Conservation (phyloP, 2,797 vertebrate species). For the Somateria mollissima region DNA sequence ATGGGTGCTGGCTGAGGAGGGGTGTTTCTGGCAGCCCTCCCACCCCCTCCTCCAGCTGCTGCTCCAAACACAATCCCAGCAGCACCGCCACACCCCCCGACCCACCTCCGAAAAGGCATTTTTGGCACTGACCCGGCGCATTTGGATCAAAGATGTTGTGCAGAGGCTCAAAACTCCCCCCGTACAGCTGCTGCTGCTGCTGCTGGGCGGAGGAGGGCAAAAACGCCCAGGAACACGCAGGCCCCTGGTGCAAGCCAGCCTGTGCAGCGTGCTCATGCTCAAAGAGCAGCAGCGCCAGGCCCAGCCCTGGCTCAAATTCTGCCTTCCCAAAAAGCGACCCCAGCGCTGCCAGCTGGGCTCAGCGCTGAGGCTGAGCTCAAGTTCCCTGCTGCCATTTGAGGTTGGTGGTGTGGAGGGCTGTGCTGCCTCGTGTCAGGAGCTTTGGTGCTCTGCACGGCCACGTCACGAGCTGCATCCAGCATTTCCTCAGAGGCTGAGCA, state of each 20-base stretch:
- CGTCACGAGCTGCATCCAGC: not conserved
- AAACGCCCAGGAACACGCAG: not conserved
- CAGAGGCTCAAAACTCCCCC: not conserved
- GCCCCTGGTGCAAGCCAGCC: not conserved
- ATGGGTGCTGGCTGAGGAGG: not conserved
- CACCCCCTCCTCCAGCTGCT: not conserved
- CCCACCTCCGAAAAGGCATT: accelerated
- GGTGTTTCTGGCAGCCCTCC: not conserved
- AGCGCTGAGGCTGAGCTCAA: not conserved
- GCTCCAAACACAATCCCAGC: not conserved
- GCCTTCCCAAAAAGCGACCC: accelerated
- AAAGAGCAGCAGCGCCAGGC: not conserved
- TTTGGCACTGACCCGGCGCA: accelerated
- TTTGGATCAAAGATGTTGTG: accelerated
- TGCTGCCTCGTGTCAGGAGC: not conserved
- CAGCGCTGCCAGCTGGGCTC: not conserved
- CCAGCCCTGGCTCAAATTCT: not conserved
- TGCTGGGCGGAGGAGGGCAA: accelerated
- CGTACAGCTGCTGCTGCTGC: not conserved
- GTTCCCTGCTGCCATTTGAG: not conserved
- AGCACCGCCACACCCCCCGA: accelerated
- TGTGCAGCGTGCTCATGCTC: not conserved
- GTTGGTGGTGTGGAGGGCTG: not conserved
- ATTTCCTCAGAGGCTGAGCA: not conserved
- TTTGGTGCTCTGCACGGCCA: not conserved